These are phyloP conservation scores for Smutsia gigantea DNA, from an alignment of 2,797 vertebrate species.

Conservation along the genomic window DNA sequence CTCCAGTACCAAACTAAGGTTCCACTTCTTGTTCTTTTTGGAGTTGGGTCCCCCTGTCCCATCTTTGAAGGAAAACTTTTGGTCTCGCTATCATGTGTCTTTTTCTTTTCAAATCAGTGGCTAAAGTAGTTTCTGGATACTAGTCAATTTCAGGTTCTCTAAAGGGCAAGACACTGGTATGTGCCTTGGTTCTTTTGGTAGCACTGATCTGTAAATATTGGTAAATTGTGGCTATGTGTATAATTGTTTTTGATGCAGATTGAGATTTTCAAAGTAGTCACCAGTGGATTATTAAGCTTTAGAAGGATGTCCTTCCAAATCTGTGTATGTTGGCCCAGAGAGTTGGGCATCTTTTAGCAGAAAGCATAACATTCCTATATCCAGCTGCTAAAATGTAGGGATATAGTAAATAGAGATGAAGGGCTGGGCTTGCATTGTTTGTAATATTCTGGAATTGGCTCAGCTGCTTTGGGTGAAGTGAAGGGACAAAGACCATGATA, in stretches of 20 bases:
- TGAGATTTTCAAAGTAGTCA: neutral
- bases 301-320: neutral
- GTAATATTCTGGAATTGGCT: neutral
- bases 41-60: neutral
- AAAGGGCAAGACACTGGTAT: neutral
- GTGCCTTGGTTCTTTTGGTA: neutral
- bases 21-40: neutral
- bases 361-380: neutral
- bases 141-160: neutral
- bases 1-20: conserved; percentile 9
- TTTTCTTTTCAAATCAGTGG: neutral
- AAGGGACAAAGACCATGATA: neutral
- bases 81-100: neutral
- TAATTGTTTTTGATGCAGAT: neutral
- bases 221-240: neutral
- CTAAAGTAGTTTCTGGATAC: neutral
- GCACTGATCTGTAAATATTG: neutral
- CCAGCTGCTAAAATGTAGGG: neutral
- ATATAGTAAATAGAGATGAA: neutral
- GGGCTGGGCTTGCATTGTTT: neutral
- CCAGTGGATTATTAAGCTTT: neutral
- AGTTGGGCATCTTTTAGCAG: neutral
- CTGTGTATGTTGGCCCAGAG: neutral
- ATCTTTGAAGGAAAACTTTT: neutral
- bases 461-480: neutral